phyloP scores from a whole-genome alignment of 2,888 invertebrate genomes.

The Tachina grossa region DNA sequence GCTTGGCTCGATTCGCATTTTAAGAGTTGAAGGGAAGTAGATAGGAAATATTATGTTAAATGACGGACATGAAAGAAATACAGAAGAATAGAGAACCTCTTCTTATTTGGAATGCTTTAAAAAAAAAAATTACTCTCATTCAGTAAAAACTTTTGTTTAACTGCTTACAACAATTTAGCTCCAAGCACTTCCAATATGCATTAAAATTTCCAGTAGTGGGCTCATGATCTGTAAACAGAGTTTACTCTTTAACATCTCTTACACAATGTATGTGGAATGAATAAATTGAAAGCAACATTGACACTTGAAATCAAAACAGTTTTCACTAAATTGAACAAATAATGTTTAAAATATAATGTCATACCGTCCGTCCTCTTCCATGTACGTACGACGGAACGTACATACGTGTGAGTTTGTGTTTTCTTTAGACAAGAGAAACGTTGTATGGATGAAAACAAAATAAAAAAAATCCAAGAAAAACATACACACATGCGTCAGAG shows the following conservation, averaged over 20 bases:
- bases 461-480: conserved; percentile 8
- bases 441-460: conserved; percentile 19
- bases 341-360: conserved; percentile 67
- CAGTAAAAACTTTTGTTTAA: too few species aligned
- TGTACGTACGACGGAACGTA: neutral
- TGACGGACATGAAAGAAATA: too few species aligned
- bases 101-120: too few species aligned
- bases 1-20: too few species aligned
- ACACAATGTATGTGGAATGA: neutral
- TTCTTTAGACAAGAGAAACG: conserved; percentile 45
- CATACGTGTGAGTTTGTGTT: conserved; percentile 8
- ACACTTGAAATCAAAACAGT: conserved; percentile 73
- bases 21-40: too few species aligned
- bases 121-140: too few species aligned
- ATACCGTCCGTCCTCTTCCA: conserved; percentile 26
- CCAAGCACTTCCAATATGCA: too few species aligned
- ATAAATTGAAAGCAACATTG: conserved; percentile 62
- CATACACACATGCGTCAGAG: conserved; percentile 60
- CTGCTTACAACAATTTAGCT: neutral
- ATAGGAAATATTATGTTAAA: too few species aligned
- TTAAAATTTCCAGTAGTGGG: neutral
- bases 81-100: too few species aligned
- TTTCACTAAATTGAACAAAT: conserved; percentile 73
- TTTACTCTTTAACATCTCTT: conserved; percentile 33
- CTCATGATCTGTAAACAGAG: neutral